Evolutionary conservation across 2,113 vertebrate genomes (phyloP).

Genomic region (Murina feae): DNA sequence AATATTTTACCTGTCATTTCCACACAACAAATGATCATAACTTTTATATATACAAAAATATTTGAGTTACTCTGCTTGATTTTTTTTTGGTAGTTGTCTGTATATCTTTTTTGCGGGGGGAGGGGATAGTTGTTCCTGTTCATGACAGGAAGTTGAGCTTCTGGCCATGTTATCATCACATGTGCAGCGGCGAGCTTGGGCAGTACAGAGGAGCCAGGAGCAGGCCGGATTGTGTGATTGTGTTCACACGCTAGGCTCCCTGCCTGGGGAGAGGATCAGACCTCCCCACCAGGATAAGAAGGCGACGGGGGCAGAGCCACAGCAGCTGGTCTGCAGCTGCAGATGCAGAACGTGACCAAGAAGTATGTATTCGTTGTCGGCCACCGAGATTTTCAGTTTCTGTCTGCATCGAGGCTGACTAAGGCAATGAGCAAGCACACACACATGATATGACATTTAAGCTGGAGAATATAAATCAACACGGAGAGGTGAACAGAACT

Average conservation of each 20-base stretch:
- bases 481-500: neutral
- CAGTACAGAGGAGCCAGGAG: neutral
- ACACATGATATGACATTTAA: neutral
- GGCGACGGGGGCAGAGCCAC: neutral
- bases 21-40: neutral
- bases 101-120: neutral
- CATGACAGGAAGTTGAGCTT: neutral
- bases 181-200: no score
- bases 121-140: neutral
- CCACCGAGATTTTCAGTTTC: neutral
- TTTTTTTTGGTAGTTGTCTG: neutral
- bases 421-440: neutral
- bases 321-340: neutral
- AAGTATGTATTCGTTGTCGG: neutral
- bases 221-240: fast-evolving
- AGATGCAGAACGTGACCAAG: neutral
- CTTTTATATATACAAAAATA: neutral
- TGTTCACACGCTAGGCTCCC: neutral
- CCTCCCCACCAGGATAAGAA: neutral
- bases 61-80: neutral
- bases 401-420: neutral
- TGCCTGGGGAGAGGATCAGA: neutral
- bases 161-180: neutral
- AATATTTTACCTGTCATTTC: neutral
- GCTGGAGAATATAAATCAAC: neutral